Base-by-base conservation (phyloP, 2,888 invertebrate species). In the Teleiodes luculella region DNA sequence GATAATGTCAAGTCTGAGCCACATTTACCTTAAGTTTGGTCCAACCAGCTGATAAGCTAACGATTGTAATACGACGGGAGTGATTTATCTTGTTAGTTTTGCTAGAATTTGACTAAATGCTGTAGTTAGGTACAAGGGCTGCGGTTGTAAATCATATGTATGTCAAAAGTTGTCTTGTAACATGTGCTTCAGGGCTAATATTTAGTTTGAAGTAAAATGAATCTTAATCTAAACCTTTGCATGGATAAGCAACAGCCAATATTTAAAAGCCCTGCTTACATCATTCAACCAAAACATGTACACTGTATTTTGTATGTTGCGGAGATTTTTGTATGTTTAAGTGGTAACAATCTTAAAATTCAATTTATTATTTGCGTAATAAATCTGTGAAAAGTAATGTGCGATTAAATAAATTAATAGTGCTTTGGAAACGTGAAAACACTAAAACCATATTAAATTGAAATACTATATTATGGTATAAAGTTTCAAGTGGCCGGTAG, bases 11-110 rank as follows among this genome's bases (percentile, higher is more conserved):
- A 28, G 24, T 43, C n/a, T 24, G n/a, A 28, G 28, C 24, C 13
- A 28, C n/a, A 41, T 28, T 28, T 37, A 37, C 14, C 16, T 16
- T 14, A 16, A 37, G 43, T 43, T 43, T 11, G 4, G 10, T 33
- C 31, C n/a, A 31, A 47, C 16, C 2, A 47, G 14, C 33, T 30
- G 47, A 33, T 47, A 47, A n/a, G 52, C 54, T 60, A 57, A 51
- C 57, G 54, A 53, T 50, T 50, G 50, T 50, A 28, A 28, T 36
- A 36, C 14, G 54, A 46, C 54, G 13, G 31, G 18, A 20, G 36
- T 14, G 14, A 53, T 50, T 50, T 50, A 54, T 35, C 8, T 30
- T 33, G 24, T 30, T 45, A 14, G 36, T 54, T 49, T 31, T 46
- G 30, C 14, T 31, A 31, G 46, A 43, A 43, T 46, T 31, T 35